Evolutionary conservation across 2,113 vertebrate species (phyloP).

Genomic region (Gnathonemus longibarbis): DNA sequence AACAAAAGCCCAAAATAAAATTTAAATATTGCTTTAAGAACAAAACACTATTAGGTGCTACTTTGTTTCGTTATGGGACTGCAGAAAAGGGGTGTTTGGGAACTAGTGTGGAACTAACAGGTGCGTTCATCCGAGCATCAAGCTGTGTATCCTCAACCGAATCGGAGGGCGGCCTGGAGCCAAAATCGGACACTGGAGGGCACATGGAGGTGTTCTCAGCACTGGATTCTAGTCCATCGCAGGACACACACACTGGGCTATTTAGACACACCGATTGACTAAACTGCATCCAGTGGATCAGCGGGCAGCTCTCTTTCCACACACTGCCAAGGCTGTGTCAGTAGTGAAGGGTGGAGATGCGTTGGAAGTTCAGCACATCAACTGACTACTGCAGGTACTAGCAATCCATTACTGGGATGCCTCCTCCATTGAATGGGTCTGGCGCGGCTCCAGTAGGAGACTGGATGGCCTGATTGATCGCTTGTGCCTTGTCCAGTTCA

Average conservation of each 20-base stretch:
- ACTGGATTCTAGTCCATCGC: neutral
- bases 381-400: constrained; percentile 24
- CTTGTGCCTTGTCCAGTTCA: neutral
- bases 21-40: neutral
- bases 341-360: neutral
- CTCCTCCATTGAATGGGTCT: neutral
- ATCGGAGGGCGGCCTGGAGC: neutral
- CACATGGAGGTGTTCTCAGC: neutral
- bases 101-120: neutral
- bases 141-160: neutral
- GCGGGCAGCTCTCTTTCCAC: neutral
- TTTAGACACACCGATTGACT: neutral
- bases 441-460: neutral
- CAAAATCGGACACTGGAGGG: neutral
- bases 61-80: neutral
- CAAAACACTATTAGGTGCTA: neutral
- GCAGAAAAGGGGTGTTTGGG: neutral
- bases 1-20: neutral
- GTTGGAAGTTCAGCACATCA: constrained; percentile 39
- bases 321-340: neutral
- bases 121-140: neutral
- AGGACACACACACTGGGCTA: neutral
- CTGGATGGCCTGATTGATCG: neutral
- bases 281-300: neutral
- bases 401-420: constrained; percentile 21